Evolutionary conservation across 2,113 vertebrate species (phyloP).

Genomic region (Myrmecobius fasciatus): DNA sequence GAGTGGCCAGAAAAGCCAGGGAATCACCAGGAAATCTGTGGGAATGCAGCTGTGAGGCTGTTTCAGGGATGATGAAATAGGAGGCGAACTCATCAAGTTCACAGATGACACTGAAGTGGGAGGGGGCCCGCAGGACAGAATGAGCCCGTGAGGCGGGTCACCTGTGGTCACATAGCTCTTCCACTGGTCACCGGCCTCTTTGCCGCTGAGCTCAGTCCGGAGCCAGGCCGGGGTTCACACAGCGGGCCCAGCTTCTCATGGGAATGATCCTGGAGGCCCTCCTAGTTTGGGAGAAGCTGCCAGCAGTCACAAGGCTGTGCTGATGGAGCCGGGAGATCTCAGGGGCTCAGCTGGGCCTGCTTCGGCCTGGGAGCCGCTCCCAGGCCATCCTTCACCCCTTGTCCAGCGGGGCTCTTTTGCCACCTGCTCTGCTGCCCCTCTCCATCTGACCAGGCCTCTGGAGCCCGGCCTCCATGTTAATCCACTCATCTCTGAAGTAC

Average conservation of each 20-base stretch:
- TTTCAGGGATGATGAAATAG: conserved; percentile 22
- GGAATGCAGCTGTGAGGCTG: conserved; percentile 58
- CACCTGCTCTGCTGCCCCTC: background rate
- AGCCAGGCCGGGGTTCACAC: background rate
- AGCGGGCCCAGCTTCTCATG: background rate
- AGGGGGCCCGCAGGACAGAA: background rate
- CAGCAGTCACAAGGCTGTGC: background rate
- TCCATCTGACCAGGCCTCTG: background rate
- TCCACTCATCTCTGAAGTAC: background rate
- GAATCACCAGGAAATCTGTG: conserved; percentile 62
- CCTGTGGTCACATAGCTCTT: background rate
- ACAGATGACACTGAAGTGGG: background rate
- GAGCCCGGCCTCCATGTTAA: background rate
- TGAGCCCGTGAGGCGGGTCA: background rate
- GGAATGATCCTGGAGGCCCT: background rate
- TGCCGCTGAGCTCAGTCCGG: background rate
- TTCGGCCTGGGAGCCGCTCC: background rate
- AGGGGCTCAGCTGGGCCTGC: background rate
- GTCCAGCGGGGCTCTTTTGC: background rate
- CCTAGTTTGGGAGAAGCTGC: background rate
- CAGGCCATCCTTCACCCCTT: background rate
- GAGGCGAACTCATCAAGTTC: background rate
- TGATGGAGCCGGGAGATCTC: background rate
- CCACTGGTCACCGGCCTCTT: background rate
- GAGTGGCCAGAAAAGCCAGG: conserved; percentile 44